Percentiles rank a stretch among this genome's conserved stretches.
These are phyloP conservation scores for Oxycera nigricornis DNA, from an alignment of 2,888 invertebrate genomes.

Conservation along the genomic window DNA sequence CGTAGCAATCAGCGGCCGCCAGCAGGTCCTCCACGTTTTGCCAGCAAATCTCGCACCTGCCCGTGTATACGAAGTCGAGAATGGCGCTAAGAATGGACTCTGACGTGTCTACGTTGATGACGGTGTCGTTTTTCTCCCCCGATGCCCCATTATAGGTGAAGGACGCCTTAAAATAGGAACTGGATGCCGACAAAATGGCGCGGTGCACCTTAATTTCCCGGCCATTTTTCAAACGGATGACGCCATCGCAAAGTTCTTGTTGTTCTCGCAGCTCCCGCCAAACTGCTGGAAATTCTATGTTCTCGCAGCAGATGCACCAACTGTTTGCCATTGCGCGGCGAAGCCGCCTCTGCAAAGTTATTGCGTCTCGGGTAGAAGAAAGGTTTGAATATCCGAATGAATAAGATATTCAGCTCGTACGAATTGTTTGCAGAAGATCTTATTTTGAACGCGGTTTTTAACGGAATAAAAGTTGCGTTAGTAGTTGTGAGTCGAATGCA, in stretches of 20 bases:
- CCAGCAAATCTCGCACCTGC: constrained; percentile 68
- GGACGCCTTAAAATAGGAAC: constrained; percentile 76
- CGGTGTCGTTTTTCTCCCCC: constrained; percentile 61
- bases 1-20: constrained; percentile 75
- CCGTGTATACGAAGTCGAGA: constrained; percentile 79
- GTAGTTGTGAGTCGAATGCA: not conserved
- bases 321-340: too few species aligned
- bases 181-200: constrained; percentile 74
- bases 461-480: not conserved
- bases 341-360: too few species aligned
- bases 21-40: constrained; percentile 75
- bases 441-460: not conserved
- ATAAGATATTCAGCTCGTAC: too few species aligned
- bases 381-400: not conserved
- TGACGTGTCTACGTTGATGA: constrained; percentile 69
- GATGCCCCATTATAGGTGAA: constrained; percentile 68
- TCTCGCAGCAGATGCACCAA: constrained; percentile 19
- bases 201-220: constrained; percentile 71
- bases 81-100: constrained; percentile 70
- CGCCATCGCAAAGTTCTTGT: constrained; percentile 75
- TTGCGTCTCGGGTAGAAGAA: not conserved
- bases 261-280: constrained; percentile 73
- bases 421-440: too few species aligned
- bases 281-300: constrained; percentile 70
- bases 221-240: constrained; percentile 68